Conservation (phyloP, 2,113 vertebrate species). For the Scomber japonicus region DNA sequence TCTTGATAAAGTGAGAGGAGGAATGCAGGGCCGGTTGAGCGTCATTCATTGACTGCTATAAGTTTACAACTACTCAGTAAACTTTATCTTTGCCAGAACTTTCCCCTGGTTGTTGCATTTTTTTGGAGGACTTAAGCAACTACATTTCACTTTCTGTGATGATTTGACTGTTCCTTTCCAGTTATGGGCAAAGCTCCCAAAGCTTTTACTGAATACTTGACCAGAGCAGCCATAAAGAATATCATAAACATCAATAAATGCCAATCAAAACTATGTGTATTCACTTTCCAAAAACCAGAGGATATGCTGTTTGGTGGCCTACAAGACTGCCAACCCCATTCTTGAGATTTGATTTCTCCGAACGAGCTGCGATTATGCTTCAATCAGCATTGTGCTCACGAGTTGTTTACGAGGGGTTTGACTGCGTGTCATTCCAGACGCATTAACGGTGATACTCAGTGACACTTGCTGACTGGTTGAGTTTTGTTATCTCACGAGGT, state of each 20-base stretch:
- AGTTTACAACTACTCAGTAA: neutral
- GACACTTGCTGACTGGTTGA: neutral
- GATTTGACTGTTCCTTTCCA: neutral
- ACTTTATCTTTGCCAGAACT: neutral
- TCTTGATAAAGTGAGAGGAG: constrained; percentile 1
- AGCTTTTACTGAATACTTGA: neutral
- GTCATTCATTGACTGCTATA: constrained; percentile 9
- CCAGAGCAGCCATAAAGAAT: neutral
- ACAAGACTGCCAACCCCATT: constrained; percentile 13
- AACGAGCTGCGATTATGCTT: constrained; percentile 27
- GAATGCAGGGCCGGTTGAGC: constrained; percentile 15
- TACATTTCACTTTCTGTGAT: neutral
- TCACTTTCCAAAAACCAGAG: neutral
- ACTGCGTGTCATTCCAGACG: neutral
- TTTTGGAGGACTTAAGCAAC: neutral
- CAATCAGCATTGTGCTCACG: constrained; percentile 35
- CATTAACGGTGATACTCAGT: neutral
- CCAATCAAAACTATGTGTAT: neutral
- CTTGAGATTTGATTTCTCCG: constrained; percentile 5
- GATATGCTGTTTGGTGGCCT: neutral
- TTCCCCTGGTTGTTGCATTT: neutral
- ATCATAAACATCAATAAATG: neutral
- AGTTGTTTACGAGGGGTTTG: constrained; percentile 28
- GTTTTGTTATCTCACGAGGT: neutral
- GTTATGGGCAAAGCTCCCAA: neutral